Evolutionary conservation across 2,113 vertebrate genomes (phyloP), one percentile per base, ranked within the genome.

Genomic region (Sphyrna mokarran): DNA sequence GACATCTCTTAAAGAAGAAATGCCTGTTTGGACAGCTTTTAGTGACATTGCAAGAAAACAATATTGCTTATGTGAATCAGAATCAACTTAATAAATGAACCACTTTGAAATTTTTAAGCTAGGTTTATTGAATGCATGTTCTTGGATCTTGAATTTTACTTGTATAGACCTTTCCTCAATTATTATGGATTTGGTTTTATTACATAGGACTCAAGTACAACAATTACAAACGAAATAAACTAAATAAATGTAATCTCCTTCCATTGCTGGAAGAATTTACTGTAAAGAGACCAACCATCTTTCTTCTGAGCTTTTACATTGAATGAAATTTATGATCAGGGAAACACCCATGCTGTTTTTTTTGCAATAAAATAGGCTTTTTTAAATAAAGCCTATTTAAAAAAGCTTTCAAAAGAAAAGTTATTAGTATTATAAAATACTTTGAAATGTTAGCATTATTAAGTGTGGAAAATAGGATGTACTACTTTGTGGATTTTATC

Each of bases 1-100:
- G 76, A 43, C 48, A 48, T 95, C 94, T 95, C 68, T 95, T 95
- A 76, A 72, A 95, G 26, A 40, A 43, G 94, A 95, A 72, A 72
- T 95, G 26, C 70, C 94, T 48, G 6, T 72, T 23, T 54, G 40
- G 22, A 48, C 3, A 95, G 54, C 26, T 48, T 72, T 91, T 93
- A 22, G 20, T 90, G 87, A 29, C 29, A 4, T 10, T 93, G 61
- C 33, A 37, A 93, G 58, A 93, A n/a, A 66, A 61, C n/a, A 89
- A 89, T 87, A 54, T 58, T 54, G 33, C 61, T 66, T 8, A 20
- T 10, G 16, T 68, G n/a, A 16, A 93, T 93, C 20, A 93, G n/a
- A 20, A 22, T 8, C 89, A 89, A 10, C 48, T 16, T 29, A 29
- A 89, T 76, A 58, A 26, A 58, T 48, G 29, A 89, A 89, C 48